Evolutionary conservation across 2,888 invertebrate genomes (phyloP), one percentile per base, ranked within the genome.

Genomic region (Pachliopta kotzebuea): DNA sequence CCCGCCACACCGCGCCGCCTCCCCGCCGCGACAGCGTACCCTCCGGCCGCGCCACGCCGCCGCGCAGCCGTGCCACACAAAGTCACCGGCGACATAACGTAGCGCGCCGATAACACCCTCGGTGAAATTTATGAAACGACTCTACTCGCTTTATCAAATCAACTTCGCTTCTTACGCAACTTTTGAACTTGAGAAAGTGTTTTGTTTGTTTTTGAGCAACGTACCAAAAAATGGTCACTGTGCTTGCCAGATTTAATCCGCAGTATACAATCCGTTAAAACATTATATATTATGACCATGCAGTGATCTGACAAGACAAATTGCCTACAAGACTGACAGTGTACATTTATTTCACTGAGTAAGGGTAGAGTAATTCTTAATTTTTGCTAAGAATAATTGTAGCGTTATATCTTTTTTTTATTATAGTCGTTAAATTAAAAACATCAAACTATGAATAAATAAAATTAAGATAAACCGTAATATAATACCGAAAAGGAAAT

Each of bases 51-150:
- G 70, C 74, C 74, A 21, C 45, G 8, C 14, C 68, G 75, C 68
- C 83, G 79, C 83, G 85, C 85, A 84, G 77, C 86, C 87, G 83
- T 85, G 87, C 84, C 88, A 86, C 88, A 86, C 86, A 89, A 88
- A 88, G 86, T 85, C 83, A 83, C 80, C 79, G 72, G 81, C 86
- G 84, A 85, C 83, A 85, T 79, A 86, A 88, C 86, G 86, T 88
- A 83, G 86, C 84, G 84, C 85, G 81, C 78, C 84, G 87, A 88
- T 88, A 88, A 88, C 85, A 85, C 86, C 86, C 85, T 86, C 81
- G 76, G 68, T 69, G 66, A 69, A 71, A 87, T 88, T 86, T 85
- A 86, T 86, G 81, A 82, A 84, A 81, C 72, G 69, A 79, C 83
- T 83, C 76, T 69, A 56, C 67, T 71, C 68, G 79, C 76, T 81